phyloP scores from a whole-genome alignment of 2,888 invertebrate species.

The Choreutis nemorana region DNA sequence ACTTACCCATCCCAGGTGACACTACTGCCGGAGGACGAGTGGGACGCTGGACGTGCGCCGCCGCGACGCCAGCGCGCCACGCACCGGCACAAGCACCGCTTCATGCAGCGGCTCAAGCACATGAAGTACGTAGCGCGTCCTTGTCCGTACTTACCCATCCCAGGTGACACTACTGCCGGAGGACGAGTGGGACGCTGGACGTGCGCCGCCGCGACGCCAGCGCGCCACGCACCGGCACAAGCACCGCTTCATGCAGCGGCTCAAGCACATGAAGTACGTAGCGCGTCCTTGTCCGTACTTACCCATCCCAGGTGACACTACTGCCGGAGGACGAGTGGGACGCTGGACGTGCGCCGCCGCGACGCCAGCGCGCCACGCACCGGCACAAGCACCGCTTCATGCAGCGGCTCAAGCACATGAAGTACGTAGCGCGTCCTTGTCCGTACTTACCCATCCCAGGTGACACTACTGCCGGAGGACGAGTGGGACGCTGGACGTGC shows the following conservation, averaged over 20 bases:
- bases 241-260: constrained; percentile 93
- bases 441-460: too few species aligned
- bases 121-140: constrained; percentile 90
- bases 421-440: too few species aligned
- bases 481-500: constrained; percentile 71
- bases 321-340: too few species aligned
- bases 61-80: constrained; percentile 84
- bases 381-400: constrained; percentile 95
- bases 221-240: constrained; percentile 91
- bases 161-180: constrained; percentile 97
- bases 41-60: constrained; percentile 69
- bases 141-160: too few species aligned
- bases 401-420: constrained; percentile 97
- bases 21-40: constrained; percentile 93
- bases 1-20: constrained; percentile 70
- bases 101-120: constrained; percentile 95
- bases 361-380: constrained; percentile 85
- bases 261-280: constrained; percentile 94
- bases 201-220: constrained; percentile 71
- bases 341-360: too few species aligned
- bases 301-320: too few species aligned
- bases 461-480: constrained; percentile 96
- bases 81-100: constrained; percentile 93
- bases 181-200: constrained; percentile 78
- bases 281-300: too few species aligned